A percentile compares a stretch with the other conserved stretches of the same genome.
These are phyloP conservation scores for Tarsius wallacei DNA, from an alignment of 2,797 vertebrate genomes.

Conservation along the genomic window DNA sequence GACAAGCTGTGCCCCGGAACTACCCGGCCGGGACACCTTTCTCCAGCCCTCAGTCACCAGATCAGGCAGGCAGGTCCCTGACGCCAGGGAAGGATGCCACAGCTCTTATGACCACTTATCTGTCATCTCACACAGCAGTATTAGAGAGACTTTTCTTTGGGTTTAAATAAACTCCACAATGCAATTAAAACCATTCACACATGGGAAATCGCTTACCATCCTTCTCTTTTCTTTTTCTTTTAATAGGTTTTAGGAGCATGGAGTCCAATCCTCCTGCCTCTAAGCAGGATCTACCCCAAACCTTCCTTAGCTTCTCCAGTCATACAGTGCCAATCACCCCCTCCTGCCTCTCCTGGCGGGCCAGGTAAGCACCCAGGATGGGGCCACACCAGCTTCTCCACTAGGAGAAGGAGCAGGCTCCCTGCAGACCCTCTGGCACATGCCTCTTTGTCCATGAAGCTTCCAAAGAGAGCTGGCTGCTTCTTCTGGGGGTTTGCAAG, in stretches of 20 bases:
- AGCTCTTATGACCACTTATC: background rate
- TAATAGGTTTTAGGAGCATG: background rate
- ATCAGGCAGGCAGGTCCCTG: background rate
- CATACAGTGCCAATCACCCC: accelerated
- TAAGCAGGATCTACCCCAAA: background rate
- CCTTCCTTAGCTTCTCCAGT: background rate
- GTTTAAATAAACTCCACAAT: slow-evolving; percentile 40
- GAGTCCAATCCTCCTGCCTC: background rate
- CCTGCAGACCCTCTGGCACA: background rate
- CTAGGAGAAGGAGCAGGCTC: background rate
- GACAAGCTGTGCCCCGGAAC: background rate
- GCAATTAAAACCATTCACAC: slow-evolving; percentile 35
- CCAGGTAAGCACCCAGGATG: background rate
- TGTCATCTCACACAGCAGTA: background rate
- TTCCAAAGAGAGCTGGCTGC: slow-evolving; percentile 59
- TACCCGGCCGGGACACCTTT: background rate
- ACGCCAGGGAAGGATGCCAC: background rate
- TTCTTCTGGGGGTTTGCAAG: slow-evolving; percentile 20
- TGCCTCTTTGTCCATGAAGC: slow-evolving; percentile 45
- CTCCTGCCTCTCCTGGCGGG: background rate
- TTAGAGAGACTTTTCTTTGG: slow-evolving; percentile 19
- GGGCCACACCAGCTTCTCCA: background rate
- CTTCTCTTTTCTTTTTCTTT: background rate
- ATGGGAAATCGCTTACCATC: background rate
- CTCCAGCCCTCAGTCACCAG: background rate